Percentiles rank a stretch among this genome's conserved stretches.
phyloP scores from a whole-genome alignment of 2,888 invertebrate species.

The Busseola fusca region DNA sequence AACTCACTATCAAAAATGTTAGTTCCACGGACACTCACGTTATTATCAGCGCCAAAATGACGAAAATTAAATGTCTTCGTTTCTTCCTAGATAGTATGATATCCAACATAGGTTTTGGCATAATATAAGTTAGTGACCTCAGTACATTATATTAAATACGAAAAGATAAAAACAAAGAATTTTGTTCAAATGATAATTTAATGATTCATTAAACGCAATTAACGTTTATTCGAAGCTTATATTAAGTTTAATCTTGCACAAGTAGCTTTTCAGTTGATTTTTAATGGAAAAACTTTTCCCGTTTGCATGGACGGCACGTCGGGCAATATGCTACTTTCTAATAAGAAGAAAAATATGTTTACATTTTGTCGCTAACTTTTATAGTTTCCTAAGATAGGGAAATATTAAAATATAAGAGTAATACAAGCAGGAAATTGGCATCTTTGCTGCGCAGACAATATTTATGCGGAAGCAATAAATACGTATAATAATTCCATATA shows the following conservation, averaged over 20 bases:
- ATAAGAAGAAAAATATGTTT: constrained; percentile 52
- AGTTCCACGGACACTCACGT: too few species aligned
- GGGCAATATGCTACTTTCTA: constrained; percentile 28
- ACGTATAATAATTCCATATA: too few species aligned
- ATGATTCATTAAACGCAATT: constrained; percentile 38
- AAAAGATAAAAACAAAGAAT: constrained; percentile 3
- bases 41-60: too few species aligned
- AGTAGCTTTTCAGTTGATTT: constrained; percentile 60
- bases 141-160: background rate
- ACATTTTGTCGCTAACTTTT: constrained; percentile 41
- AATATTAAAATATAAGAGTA: constrained; percentile 22
- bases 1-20: too few species aligned
- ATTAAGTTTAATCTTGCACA: constrained; percentile 37
- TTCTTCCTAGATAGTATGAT: too few species aligned
- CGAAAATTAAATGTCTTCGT: too few species aligned
- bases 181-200: constrained; percentile 13
- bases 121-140: too few species aligned
- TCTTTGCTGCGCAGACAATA: background rate
- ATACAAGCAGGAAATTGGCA: background rate
- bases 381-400: constrained; percentile 48
- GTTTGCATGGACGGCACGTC: constrained; percentile 52
- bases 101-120: too few species aligned
- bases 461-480: background rate
- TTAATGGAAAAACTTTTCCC: constrained; percentile 69
- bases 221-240: constrained; percentile 38